phyloP scores from a whole-genome alignment of 2,888 invertebrate species.

The Chrysina gloriosa region DNA sequence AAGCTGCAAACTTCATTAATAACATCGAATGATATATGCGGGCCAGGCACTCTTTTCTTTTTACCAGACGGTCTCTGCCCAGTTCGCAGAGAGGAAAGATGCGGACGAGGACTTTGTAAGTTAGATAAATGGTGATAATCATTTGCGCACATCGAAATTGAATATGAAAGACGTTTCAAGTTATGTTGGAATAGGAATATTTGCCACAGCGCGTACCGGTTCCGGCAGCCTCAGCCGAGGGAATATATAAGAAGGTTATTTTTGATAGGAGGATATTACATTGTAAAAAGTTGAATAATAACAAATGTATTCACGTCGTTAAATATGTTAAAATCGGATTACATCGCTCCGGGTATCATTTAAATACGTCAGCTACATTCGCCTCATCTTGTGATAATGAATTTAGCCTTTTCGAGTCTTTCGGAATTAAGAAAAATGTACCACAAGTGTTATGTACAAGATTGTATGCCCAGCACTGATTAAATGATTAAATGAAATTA shows the following conservation, averaged over 20 bases:
- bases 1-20: constrained; percentile 26
- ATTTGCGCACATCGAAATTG: constrained; percentile 38
- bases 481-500: too few relatives aligned
- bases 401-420: too few relatives aligned
- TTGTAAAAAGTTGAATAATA: constrained; percentile 24
- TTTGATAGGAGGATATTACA: constrained; percentile 10
- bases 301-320: constrained; percentile 22
- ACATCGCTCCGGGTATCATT: neutral
- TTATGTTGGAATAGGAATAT: constrained; percentile 31
- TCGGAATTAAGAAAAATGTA: too few relatives aligned
- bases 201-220: constrained; percentile 15
- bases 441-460: neutral
- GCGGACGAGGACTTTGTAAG: constrained; percentile 33
- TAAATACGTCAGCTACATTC: constrained; percentile 5
- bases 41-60: constrained; percentile 1
- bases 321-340: constrained; percentile 18
- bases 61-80: neutral
- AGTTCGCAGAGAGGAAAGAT: neutral
- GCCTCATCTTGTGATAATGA: neutral
- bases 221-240: neutral
- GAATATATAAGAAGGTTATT: constrained; percentile 10
- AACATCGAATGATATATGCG: constrained; percentile 24
- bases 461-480: too few relatives aligned
- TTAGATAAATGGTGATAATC: constrained; percentile 40
- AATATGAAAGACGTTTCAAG: constrained; percentile 33